Conservation (phyloP, 2,888 invertebrate genomes). For the Ariolimax columbianus region DNA sequence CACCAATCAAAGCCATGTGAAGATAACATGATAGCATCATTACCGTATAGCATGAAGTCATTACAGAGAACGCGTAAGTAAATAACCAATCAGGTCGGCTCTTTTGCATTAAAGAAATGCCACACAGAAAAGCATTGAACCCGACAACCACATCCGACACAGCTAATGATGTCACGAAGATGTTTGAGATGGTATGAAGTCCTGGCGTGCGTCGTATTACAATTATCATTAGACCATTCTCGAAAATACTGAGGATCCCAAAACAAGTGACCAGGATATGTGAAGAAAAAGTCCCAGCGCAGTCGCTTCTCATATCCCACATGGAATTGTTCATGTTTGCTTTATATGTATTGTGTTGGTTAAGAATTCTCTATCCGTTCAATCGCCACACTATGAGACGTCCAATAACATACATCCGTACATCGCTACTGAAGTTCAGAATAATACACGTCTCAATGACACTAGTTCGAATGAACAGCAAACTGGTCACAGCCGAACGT, state of each 20-base stretch:
- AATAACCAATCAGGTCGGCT: background rate
- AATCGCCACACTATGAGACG: no score
- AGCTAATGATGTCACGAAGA: background rate
- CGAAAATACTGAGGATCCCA: background rate
- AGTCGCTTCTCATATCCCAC: no score
- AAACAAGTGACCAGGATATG: background rate
- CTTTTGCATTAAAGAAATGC: background rate
- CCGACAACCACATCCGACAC: background rate
- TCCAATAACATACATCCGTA: no score
- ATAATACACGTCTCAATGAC: no score
- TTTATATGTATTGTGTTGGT: no score
- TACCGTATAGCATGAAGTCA: background rate
- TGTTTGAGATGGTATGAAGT: background rate
- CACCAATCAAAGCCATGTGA: background rate
- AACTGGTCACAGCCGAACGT: no score
- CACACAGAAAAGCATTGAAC: background rate
- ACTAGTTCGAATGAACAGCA: no score
- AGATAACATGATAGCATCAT: background rate
- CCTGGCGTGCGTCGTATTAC: background rate
- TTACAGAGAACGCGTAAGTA: background rate
- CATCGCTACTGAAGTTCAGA: no score
- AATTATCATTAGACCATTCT: background rate
- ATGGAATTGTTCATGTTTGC: no score
- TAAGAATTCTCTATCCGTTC: no score
- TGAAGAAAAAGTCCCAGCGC: no score